Evolutionary conservation across 2,113 vertebrate genomes (phyloP).

Genomic region (Eira barbara): DNA sequence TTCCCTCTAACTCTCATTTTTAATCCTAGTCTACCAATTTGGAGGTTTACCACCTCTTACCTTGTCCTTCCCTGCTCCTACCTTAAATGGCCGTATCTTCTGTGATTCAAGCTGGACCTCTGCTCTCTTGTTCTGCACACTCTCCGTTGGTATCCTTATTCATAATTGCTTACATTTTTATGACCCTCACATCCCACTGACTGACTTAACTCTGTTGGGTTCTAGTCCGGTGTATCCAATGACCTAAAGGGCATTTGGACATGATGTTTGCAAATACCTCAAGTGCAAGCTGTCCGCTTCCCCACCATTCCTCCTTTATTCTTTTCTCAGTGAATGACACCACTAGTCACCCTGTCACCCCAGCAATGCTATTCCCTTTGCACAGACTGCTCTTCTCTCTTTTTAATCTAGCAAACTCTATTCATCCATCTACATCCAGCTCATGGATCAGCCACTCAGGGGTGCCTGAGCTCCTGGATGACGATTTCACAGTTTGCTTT

Average conservation of each 20-base stretch:
- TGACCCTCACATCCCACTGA: background rate
- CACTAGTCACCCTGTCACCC: background rate
- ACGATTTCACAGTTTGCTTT: background rate
- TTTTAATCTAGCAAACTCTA: background rate
- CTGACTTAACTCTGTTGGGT: no score
- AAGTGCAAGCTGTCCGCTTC: accelerated
- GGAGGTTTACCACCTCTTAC: background rate
- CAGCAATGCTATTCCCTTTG: background rate
- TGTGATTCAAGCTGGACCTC: background rate
- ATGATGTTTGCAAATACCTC: background rate
- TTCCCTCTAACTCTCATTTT: background rate
- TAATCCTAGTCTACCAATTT: background rate
- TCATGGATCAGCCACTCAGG: background rate
- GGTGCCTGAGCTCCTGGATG: background rate
- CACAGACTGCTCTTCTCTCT: no score
- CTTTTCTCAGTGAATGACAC: background rate
- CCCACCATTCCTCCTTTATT: accelerated
- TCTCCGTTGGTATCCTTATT: background rate
- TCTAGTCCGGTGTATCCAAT: background rate
- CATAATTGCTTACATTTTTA: accelerated
- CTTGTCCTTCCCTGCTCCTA: background rate
- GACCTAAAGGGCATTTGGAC: background rate
- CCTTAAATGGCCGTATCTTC: background rate
- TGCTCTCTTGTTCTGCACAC: background rate
- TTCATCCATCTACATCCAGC: no score